A percentile compares a stretch with the other conserved stretches of the same genome.
Conservation (phyloP, 2,888 invertebrate genomes). For the Hartigia nigra region DNA sequence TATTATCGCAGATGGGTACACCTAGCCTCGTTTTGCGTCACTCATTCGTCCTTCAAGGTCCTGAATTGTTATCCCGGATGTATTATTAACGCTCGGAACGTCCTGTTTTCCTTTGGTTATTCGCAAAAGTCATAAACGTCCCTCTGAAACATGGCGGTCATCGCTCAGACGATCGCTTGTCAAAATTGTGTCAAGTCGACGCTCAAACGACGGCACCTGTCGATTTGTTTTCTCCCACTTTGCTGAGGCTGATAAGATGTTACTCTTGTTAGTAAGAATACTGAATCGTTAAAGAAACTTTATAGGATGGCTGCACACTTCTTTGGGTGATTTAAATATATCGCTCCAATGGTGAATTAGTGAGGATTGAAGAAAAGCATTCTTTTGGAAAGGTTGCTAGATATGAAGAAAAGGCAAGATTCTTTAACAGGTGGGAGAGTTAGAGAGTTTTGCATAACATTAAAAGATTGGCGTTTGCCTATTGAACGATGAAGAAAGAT, state of each 20-base stretch:
- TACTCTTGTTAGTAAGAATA: not conserved
- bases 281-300: not conserved
- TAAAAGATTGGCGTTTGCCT: not conserved
- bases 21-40: not conserved
- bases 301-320: not conserved
- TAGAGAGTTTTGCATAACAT: not conserved
- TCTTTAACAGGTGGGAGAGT: not conserved
- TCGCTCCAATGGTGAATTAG: not conserved
- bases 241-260: not conserved
- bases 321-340: not conserved
- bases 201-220: slow-evolving; percentile 34
- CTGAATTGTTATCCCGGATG: not conserved
- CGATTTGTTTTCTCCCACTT: slow-evolving; percentile 28
- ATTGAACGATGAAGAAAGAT: not conserved
- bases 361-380: not conserved
- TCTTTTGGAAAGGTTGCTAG: not conserved
- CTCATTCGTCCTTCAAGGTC: not conserved
- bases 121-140: not conserved
- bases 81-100: not conserved
- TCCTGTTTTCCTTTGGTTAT: not conserved
- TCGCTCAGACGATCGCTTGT: slow-evolving; percentile 41
- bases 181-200: slow-evolving; percentile 53
- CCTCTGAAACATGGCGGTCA: slow-evolving; percentile 7
- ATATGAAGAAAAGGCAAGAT: not conserved
- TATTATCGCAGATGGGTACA: not conserved